phyloP scores from a whole-genome alignment of 2,797 vertebrate species.

The Neosalanx taihuensis region DNA sequence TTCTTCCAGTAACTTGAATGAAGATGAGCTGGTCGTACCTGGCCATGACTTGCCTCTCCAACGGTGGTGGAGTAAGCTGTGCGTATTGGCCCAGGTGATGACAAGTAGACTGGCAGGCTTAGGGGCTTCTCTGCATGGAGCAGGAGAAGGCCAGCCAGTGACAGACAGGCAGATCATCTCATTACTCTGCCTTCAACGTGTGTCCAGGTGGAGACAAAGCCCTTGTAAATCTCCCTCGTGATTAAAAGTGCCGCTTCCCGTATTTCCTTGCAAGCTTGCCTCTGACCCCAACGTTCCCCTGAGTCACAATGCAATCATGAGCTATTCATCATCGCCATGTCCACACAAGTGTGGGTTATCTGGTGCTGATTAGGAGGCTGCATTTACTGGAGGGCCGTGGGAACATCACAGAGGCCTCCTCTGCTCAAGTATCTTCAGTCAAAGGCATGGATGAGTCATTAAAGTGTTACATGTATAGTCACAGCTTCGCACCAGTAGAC shows the following conservation, averaged over 20 bases:
- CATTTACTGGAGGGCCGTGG: conserved; percentile 12
- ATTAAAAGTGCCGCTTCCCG: conserved; percentile 26
- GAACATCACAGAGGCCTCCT: conserved; percentile 15
- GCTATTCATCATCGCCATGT: conserved; percentile 22
- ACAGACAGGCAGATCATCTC: background rate
- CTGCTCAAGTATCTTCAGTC: conserved; percentile 23
- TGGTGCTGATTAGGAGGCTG: conserved; percentile 32
- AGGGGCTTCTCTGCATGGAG: too few relatives aligned
- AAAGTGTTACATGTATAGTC: background rate
- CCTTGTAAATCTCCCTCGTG: background rate
- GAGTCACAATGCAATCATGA: conserved; percentile 46
- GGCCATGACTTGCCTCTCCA: background rate
- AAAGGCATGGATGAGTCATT: background rate
- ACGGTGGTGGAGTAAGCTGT: background rate
- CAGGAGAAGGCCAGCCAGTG: background rate
- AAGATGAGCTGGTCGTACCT: background rate
- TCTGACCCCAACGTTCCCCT: conserved; percentile 40
- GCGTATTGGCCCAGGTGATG: background rate
- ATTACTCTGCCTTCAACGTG: background rate
- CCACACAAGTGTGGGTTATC: conserved; percentile 25
- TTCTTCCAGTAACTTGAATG: background rate
- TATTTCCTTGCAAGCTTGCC: conserved; percentile 29
- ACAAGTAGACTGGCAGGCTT: background rate
- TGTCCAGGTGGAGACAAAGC: conserved; percentile 7
- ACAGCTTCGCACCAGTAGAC: background rate